phyloP scores from a whole-genome alignment of 2,888 invertebrate genomes.

The Ectropis crepuscularia region DNA sequence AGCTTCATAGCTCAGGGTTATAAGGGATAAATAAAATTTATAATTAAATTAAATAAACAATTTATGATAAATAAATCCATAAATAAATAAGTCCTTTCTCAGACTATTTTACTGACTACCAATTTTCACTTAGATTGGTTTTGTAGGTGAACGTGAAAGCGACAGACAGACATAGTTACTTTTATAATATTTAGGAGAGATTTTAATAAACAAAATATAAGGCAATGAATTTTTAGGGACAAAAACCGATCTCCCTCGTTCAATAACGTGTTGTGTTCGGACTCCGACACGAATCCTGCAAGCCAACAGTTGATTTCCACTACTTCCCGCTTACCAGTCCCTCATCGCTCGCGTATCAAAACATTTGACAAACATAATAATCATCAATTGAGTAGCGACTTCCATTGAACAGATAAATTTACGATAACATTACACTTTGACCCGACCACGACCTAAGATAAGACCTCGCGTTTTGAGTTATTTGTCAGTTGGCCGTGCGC shows the following conservation, averaged over 20 bases:
- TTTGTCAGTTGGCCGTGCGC: slow-evolving; percentile 61
- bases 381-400: slow-evolving; percentile 40
- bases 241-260: slow-evolving; percentile 7
- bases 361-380: slow-evolving; percentile 40
- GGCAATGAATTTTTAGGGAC: too few relatives aligned
- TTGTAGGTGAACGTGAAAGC: too few relatives aligned
- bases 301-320: slow-evolving; percentile 33
- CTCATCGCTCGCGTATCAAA: slow-evolving; percentile 36
- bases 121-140: too few relatives aligned
- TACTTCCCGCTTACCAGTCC: slow-evolving; percentile 36
- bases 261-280: slow-evolving; percentile 9
- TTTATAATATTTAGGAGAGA: too few relatives aligned
- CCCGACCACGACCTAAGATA: slow-evolving; percentile 68
- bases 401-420: slow-evolving; percentile 64
- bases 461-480: slow-evolving; percentile 51
- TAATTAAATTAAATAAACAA: too few relatives aligned
- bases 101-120: too few relatives aligned
- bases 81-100: too few relatives aligned
- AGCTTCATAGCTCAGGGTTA: too few relatives aligned
- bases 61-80: too few relatives aligned
- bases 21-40: too few relatives aligned
- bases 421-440: slow-evolving; percentile 74
- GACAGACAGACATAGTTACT: too few relatives aligned
- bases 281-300: slow-evolving; percentile 5
- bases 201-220: too few relatives aligned